Conservation (phyloP, 2,888 invertebrate genomes). For the Eupeodes luniger region DNA sequence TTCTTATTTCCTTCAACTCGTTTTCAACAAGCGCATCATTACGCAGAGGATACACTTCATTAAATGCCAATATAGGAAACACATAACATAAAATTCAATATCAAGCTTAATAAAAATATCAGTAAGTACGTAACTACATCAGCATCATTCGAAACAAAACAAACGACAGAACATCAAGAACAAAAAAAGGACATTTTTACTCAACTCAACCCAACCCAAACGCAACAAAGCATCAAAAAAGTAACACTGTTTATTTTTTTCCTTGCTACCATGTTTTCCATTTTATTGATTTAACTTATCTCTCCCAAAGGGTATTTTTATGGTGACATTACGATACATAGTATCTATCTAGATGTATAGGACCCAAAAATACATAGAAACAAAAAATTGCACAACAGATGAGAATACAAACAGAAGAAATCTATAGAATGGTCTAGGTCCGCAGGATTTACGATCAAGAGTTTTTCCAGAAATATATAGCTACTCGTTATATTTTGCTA, state of each 20-base stretch:
- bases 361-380: no score
- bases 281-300: conserved; percentile 57
- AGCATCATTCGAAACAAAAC: neutral
- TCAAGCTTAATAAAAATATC: conserved; percentile 33
- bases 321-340: conserved; percentile 47
- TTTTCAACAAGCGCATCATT: conserved; percentile 27
- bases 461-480: neutral
- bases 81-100: conserved; percentile 39
- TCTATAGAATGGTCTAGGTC: conserved; percentile 39
- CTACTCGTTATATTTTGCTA: conserved; percentile 49
- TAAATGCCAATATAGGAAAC: conserved; percentile 27
- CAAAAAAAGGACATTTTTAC: conserved; percentile 19
- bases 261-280: conserved; percentile 17
- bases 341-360: neutral
- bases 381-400: conserved; percentile 60
- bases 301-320: conserved; percentile 50
- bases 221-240: conserved; percentile 18
- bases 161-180: conserved; percentile 6
- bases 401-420: conserved; percentile 38
- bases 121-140: conserved; percentile 26
- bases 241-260: conserved; percentile 27
- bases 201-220: neutral
- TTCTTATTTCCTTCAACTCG: neutral
- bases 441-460: conserved; percentile 62
- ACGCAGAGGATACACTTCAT: conserved; percentile 29